Conservation (phyloP, 2,113 vertebrate genomes). For the Chiloscyllium plagiosum region DNA sequence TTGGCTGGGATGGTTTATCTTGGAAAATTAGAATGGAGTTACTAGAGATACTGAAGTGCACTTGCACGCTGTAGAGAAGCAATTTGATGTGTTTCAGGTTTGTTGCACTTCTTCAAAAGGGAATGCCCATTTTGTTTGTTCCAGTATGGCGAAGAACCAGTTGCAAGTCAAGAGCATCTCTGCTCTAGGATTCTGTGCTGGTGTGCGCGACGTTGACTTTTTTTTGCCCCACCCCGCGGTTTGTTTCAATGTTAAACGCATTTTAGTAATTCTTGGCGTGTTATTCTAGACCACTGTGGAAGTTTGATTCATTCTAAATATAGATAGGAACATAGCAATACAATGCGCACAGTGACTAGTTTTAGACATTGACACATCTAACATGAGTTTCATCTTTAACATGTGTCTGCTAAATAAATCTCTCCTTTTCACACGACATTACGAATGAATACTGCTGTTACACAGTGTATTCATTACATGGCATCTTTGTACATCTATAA, state of each 20-base stretch:
- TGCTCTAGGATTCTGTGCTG: not conserved
- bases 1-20: not conserved
- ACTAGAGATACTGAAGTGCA: not conserved
- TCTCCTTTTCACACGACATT: conserved; percentile 1
- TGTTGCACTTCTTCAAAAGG: not conserved
- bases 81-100: not conserved
- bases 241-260: not conserved
- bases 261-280: not conserved
- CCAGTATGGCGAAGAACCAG: not conserved
- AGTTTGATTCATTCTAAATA: conserved; percentile 4
- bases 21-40: not conserved
- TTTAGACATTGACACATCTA: conserved; percentile 20
- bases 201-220: not conserved
- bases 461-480: not conserved
- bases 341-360: conserved; percentile 7
- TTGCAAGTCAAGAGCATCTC: not conserved
- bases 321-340: not conserved
- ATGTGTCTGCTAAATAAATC: conserved; percentile 19
- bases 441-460: not conserved
- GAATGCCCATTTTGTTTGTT: not conserved
- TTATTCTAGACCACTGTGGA: not conserved
- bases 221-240: not conserved
- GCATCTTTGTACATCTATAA: not conserved
- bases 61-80: not conserved
- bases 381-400: not conserved